These are phyloP conservation scores for Agelaius tricolor DNA, from an alignment of 2,113 vertebrate genomes.

Conservation along the genomic window DNA sequence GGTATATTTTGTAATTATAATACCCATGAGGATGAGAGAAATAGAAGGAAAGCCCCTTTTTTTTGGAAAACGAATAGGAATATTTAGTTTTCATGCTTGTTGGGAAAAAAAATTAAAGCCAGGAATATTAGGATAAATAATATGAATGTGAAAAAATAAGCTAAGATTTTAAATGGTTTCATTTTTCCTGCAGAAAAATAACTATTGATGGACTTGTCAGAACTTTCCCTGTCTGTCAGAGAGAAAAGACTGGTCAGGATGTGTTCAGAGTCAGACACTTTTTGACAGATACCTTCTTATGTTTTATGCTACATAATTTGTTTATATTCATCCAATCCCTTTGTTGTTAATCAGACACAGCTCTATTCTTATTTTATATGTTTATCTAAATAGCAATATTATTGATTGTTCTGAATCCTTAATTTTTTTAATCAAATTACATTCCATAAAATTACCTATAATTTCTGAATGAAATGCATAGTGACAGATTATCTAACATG, in stretches of 20 bases:
- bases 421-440: neutral
- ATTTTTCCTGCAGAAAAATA: neutral
- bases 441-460: neutral
- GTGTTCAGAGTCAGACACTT: accelerated
- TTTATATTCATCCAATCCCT: neutral
- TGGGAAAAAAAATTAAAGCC: neutral
- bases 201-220: neutral
- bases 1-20: neutral
- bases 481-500: neutral
- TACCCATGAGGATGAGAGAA: neutral
- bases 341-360: neutral
- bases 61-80: neutral
- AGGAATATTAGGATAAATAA: neutral
- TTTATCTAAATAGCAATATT: neutral
- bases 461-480: neutral
- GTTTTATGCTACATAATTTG: neutral
- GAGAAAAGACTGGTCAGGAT: neutral
- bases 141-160: neutral
- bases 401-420: neutral
- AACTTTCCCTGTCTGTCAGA: neutral
- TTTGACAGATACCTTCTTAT: neutral
- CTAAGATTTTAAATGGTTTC: neutral
- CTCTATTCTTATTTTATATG: neutral
- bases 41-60: neutral
- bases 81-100: neutral